These are phyloP conservation scores for Nesoenas mayeri DNA, from an alignment of 2,113 vertebrate species.

Conservation along the genomic window DNA sequence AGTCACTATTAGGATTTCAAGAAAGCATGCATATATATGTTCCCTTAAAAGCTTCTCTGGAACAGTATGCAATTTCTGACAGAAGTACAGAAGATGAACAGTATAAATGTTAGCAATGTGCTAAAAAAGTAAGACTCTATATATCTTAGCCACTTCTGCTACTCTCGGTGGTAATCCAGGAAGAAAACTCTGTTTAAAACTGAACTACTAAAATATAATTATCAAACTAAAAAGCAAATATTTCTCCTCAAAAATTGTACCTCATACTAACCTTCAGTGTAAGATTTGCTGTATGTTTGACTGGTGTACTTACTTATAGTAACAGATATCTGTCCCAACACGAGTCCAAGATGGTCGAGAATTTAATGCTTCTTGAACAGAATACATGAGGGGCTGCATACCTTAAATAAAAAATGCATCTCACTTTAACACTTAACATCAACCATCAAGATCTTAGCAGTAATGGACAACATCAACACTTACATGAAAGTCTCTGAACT, in stretches of 20 bases:
- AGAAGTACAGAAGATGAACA: not conserved
- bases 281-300: not conserved
- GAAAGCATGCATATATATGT: not conserved
- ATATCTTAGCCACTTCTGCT: not conserved
- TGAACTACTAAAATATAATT: not conserved
- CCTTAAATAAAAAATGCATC: conserved; percentile 71
- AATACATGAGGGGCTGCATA: conserved; percentile 99
- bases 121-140: not conserved
- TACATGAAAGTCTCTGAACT: accelerated
- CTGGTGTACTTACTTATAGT: conserved; percentile 90
- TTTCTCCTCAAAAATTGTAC: not conserved
- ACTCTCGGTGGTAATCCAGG: not conserved
- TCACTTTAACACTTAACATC: not conserved
- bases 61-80: not conserved
- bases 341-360: conserved; percentile 90
- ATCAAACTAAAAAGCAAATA: not conserved
- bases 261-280: not conserved
- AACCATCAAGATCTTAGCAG: not conserved
- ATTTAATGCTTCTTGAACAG: conserved; percentile 91
- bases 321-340: conserved; percentile 94
- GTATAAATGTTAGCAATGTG: not conserved
- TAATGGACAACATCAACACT: not conserved
- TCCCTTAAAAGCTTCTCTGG: not conserved
- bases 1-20: not conserved
- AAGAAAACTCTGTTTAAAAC: not conserved